phyloP scores from a whole-genome alignment of 2,888 invertebrate genomes.

The Cephus rjabovi region DNA sequence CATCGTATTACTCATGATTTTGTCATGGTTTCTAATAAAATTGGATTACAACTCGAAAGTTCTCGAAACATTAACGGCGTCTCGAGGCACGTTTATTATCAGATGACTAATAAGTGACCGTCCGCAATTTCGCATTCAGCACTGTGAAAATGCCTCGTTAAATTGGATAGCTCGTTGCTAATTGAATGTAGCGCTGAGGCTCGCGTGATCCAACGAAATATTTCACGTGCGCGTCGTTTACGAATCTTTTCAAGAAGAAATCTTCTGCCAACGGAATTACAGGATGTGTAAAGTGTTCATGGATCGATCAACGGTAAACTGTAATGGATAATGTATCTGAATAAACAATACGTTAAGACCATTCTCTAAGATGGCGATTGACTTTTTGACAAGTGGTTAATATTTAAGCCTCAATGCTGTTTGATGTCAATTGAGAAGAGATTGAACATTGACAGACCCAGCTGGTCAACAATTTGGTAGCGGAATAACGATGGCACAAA shows the following conservation, averaged over 20 bases:
- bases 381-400: background rate
- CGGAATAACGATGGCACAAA: background rate
- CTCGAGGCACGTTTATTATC: background rate
- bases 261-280: background rate
- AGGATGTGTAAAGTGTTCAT: background rate
- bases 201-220: background rate
- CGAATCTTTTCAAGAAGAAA: background rate
- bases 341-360: background rate
- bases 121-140: background rate
- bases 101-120: background rate
- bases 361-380: background rate
- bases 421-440: background rate
- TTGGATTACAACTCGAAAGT: background rate
- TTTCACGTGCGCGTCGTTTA: background rate
- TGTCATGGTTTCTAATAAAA: background rate
- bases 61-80: background rate
- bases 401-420: background rate
- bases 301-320: background rate
- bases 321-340: background rate
- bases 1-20: background rate
- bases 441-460: background rate
- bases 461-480: conserved; percentile 3
- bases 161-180: background rate
- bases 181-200: background rate
- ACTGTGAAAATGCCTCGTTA: background rate